A percentile compares a stretch with the other conserved stretches of the same genome.
Conservation (phyloP, 2,113 vertebrate genomes). For the Aythya baeri region DNA sequence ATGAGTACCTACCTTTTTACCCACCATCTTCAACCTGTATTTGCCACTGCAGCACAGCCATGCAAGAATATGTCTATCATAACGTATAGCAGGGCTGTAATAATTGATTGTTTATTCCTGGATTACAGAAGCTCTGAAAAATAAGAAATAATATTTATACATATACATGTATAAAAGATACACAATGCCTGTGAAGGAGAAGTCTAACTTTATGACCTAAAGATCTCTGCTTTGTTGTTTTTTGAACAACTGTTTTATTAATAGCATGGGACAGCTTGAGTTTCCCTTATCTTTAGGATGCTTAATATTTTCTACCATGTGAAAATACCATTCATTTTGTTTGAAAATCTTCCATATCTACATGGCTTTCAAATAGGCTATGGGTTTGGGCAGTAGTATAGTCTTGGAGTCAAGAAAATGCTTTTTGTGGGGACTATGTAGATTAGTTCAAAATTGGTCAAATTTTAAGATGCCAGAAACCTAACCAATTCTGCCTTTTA, state of each 20-base stretch:
- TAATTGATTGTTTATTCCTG: neutral
- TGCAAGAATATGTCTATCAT: neutral
- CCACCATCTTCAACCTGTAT: neutral
- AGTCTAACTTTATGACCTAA: neutral
- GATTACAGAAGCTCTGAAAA: neutral
- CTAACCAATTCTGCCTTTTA: neutral
- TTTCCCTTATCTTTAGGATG: neutral
- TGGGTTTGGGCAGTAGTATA: neutral
- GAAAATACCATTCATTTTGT: neutral
- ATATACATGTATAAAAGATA: too few relatives aligned
- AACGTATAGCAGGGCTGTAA: neutral
- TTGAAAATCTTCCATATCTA: neutral
- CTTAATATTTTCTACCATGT: neutral
- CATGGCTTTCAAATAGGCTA: neutral
- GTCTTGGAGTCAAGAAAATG: neutral
- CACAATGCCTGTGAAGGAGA: neutral
- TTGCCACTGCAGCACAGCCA: neutral
- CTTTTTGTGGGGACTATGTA: neutral
- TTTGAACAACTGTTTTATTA: neutral
- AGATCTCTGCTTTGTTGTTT: neutral
- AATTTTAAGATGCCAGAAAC: slow-evolving; percentile 10
- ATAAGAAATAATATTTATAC: too few relatives aligned
- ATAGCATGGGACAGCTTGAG: neutral
- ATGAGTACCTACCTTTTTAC: neutral
- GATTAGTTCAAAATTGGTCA: neutral